Percentiles rank a stretch among this genome's conserved stretches.
phyloP scores from a whole-genome alignment of 2,888 invertebrate species.

The Drosophila mercatorum region DNA sequence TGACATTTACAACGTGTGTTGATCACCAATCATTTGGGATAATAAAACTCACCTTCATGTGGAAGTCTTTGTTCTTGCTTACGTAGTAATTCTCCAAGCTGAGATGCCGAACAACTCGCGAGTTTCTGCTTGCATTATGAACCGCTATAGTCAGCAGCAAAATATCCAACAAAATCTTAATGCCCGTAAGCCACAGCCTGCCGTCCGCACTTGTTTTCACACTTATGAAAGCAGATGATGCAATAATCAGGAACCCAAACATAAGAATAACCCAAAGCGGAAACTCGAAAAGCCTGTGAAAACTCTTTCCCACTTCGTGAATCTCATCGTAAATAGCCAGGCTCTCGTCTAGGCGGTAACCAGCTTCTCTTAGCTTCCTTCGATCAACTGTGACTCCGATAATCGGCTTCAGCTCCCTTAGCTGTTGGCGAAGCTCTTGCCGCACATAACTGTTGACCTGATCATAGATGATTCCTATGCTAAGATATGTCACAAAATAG shows the following conservation, averaged over 20 bases:
- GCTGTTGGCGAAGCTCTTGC: constrained; percentile 36
- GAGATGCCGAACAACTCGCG: constrained; percentile 41
- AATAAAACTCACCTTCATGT: constrained; percentile 47
- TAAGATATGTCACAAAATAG: constrained; percentile 59
- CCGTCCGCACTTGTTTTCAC: neutral
- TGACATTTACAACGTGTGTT: too few species aligned
- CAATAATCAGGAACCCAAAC: constrained; percentile 33
- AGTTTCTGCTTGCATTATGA: constrained; percentile 48
- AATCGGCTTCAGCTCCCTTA: constrained; percentile 29
- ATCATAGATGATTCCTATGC: constrained; percentile 54
- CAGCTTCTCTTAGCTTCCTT: constrained; percentile 17
- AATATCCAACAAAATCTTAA: constrained; percentile 47
- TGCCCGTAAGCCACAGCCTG: constrained; percentile 5
- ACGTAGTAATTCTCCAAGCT: constrained; percentile 61
- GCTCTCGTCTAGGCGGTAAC: constrained; percentile 47
- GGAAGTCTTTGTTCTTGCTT: constrained; percentile 39
- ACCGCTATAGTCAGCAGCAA: constrained; percentile 60
- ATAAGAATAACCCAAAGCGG: constrained; percentile 45
- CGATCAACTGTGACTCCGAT: constrained; percentile 5
- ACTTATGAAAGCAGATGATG: constrained; percentile 25
- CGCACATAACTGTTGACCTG: constrained; percentile 55
- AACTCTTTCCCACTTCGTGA: constrained; percentile 32
- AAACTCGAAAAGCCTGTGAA: constrained; percentile 55
- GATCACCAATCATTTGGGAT: too few species aligned
- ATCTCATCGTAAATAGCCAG: constrained; percentile 62